Evolutionary conservation across 2,888 invertebrate genomes (phyloP).

Genomic region (Invenusta paracnida): DNA sequence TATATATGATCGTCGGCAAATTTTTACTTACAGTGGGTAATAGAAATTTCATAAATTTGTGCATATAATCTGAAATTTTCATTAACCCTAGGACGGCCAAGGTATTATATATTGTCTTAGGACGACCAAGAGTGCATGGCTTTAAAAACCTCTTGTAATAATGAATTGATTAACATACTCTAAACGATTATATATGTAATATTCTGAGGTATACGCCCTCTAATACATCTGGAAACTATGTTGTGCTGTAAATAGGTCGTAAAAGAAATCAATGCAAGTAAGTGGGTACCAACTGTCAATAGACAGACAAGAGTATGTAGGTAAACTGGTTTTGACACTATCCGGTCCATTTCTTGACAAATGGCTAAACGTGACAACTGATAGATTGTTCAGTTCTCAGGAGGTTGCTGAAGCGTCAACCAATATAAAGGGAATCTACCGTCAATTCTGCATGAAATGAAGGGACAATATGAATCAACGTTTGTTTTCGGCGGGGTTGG

Average conservation of each 20-base stretch:
- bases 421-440: conserved; percentile 2
- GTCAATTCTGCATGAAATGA: conserved; percentile 9
- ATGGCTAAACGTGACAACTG: background rate
- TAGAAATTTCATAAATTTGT: too few relatives aligned
- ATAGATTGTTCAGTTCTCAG: conserved; percentile 8
- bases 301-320: too few relatives aligned
- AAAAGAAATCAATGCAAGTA: background rate
- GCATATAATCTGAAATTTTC: too few relatives aligned
- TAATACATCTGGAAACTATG: background rate
- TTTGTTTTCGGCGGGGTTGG: background rate
- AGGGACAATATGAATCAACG: conserved; percentile 12
- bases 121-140: conserved; percentile 20
- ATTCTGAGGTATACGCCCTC: too few relatives aligned
- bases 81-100: conserved; percentile 7
- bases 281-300: background rate
- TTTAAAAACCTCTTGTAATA: background rate
- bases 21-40: too few relatives aligned
- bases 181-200: background rate
- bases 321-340: background rate
- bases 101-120: conserved; percentile 18
- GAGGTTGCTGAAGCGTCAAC: background rate
- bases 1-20: too few relatives aligned
- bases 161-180: background rate
- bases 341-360: background rate
- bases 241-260: background rate